A percentile compares a stretch with the other conserved stretches of the same genome.
Conservation (phyloP, 2,113 vertebrate genomes). For the Connochaetes taurinus region DNA sequence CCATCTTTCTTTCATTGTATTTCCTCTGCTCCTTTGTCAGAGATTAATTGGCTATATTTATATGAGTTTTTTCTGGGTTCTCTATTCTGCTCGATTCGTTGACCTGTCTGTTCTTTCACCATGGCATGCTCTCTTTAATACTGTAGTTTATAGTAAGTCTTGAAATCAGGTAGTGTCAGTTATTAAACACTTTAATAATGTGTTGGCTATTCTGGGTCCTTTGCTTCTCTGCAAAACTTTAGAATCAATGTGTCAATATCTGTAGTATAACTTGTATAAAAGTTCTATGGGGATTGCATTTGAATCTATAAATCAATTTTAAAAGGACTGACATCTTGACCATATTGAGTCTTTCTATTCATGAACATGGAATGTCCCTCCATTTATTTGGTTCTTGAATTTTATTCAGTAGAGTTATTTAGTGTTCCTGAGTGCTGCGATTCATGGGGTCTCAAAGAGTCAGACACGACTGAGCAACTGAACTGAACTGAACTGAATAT, state of each 20-base stretch:
- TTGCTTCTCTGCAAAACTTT: background rate
- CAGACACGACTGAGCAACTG: fast-evolving
- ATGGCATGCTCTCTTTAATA: background rate
- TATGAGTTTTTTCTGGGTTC: background rate
- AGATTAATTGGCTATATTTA: background rate
- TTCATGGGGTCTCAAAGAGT: too few species aligned
- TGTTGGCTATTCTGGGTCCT: background rate
- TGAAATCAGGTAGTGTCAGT: background rate
- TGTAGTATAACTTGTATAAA: background rate
- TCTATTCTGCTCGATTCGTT: background rate
- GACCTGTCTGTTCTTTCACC: background rate
- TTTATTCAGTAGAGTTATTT: background rate
- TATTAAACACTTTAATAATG: background rate
- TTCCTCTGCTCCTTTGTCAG: background rate
- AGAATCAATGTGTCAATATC: background rate
- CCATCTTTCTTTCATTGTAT: background rate
- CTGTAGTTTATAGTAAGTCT: background rate
- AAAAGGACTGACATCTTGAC: background rate
- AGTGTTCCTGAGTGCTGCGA: fast-evolving
- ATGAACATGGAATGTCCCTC: background rate
- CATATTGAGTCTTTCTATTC: background rate
- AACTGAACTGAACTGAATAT: background rate
- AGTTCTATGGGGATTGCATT: background rate
- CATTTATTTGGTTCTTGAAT: background rate
- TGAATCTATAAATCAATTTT: background rate